phyloP scores from a whole-genome alignment of 2,888 invertebrate species.

The Bembecia ichneumoniformis region DNA sequence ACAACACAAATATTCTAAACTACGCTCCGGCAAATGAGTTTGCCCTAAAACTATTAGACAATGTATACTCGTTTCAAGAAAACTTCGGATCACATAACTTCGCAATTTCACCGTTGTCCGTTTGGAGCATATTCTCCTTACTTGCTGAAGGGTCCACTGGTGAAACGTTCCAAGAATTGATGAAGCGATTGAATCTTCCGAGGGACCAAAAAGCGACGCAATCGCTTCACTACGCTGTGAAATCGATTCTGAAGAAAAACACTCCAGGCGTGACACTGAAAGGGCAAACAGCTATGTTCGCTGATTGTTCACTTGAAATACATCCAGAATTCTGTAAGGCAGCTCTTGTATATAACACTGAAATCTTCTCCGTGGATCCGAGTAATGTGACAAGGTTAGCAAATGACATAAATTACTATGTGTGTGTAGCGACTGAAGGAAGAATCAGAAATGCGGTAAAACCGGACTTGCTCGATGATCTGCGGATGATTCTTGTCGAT shows the following conservation, averaged over 20 bases:
- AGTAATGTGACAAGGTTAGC: slow-evolving; percentile 61
- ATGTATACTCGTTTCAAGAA: slow-evolving; percentile 48
- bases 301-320: slow-evolving; percentile 37
- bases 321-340: slow-evolving; percentile 55
- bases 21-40: slow-evolving; percentile 48
- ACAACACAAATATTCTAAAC: slow-evolving; percentile 15
- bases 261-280: slow-evolving; percentile 40
- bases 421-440: slow-evolving; percentile 77
- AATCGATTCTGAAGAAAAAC: slow-evolving; percentile 32
- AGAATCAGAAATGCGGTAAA: slow-evolving; percentile 77
- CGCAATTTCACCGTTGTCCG: slow-evolving; percentile 52
- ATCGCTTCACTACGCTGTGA: slow-evolving; percentile 39
- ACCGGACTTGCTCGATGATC: slow-evolving; percentile 44
- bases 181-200: slow-evolving; percentile 40
- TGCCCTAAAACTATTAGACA: slow-evolving; percentile 45
- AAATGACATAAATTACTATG: slow-evolving; percentile 76
- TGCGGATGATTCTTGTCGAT: slow-evolving; percentile 75
- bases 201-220: slow-evolving; percentile 45
- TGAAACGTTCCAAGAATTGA: slow-evolving; percentile 49
- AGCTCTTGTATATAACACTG: slow-evolving; percentile 60
- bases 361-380: slow-evolving; percentile 71
- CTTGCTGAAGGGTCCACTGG: slow-evolving; percentile 58
- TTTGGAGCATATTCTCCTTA: slow-evolving; percentile 56
- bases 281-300: slow-evolving; percentile 46
- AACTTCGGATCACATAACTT: slow-evolving; percentile 47